These are phyloP conservation scores for Epinephelus awoara DNA, from an alignment of 2,797 vertebrate genomes.

Conservation along the genomic window DNA sequence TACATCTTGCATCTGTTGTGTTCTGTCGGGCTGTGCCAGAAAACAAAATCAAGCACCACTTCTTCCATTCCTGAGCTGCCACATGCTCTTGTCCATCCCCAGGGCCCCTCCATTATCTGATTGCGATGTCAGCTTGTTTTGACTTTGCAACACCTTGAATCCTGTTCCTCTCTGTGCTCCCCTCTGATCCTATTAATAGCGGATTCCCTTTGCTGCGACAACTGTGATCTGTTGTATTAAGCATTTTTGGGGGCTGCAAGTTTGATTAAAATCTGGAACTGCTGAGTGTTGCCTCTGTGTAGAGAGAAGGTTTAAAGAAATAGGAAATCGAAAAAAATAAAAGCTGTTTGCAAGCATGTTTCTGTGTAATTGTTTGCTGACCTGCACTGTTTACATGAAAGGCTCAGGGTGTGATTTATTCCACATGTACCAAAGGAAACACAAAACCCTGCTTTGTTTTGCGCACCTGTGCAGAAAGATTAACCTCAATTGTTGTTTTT, in stretches of 20 bases:
- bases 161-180: constrained; percentile 20
- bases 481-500: constrained; percentile 46
- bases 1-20: constrained; percentile 20
- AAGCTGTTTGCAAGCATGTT: constrained; percentile 14
- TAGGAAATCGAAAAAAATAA: constrained; percentile 13
- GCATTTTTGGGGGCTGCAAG: constrained; percentile 22
- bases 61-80: constrained; percentile 4
- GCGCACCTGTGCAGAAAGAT: constrained; percentile 43
- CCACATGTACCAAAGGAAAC: constrained; percentile 9
- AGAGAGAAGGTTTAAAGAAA: neutral
- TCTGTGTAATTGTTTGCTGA: constrained; percentile 38
- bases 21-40: constrained; percentile 28
- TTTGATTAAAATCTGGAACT: constrained; percentile 53
- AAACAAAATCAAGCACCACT: constrained; percentile 25
- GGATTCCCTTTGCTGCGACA: constrained; percentile 16
- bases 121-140: constrained; percentile 41
- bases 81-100: constrained; percentile 30
- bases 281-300: constrained; percentile 28
- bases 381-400: constrained; percentile 1
- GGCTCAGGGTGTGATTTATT: constrained; percentile 13
- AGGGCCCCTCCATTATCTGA: constrained; percentile 39
- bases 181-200: constrained; percentile 46
- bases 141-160: constrained; percentile 53
- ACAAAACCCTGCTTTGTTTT: constrained; percentile 2
- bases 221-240: constrained; percentile 41